phyloP scores from a whole-genome alignment of 2,888 invertebrate genomes.

The Euplagia quadripunctaria region DNA sequence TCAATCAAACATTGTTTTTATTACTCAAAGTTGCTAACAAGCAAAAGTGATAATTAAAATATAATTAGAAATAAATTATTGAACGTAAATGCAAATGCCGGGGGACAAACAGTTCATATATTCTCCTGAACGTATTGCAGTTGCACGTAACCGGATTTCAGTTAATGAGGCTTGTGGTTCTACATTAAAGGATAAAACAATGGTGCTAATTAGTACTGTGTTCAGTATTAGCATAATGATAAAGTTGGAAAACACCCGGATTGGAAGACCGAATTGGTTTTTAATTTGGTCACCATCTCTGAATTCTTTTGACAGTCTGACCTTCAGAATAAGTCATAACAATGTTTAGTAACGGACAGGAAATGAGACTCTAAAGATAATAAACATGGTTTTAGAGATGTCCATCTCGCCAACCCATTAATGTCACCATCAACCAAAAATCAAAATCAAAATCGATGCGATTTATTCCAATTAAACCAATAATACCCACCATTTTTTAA shows the following conservation, averaged over 20 bases:
- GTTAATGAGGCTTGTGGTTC: slow-evolving; percentile 54
- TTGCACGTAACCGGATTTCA: slow-evolving; percentile 44
- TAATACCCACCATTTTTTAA: too few relatives aligned
- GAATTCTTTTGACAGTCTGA: neutral
- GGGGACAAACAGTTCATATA: slow-evolving; percentile 48
- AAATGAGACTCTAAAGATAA: too few relatives aligned
- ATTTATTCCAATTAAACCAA: too few relatives aligned
- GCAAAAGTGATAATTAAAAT: slow-evolving; percentile 17
- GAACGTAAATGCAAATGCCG: slow-evolving; percentile 21
- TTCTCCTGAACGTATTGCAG: slow-evolving; percentile 38
- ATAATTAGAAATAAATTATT: slow-evolving; percentile 21
- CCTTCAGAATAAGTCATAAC: neutral
- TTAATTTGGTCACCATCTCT: too few relatives aligned
- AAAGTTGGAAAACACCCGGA: slow-evolving; percentile 5
- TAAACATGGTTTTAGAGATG: too few relatives aligned
- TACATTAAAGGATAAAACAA: slow-evolving; percentile 44
- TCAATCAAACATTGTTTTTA: neutral
- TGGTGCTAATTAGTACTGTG: slow-evolving; percentile 10
- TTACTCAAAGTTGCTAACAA: neutral
- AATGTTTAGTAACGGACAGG: too few relatives aligned
- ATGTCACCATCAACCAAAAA: too few relatives aligned
- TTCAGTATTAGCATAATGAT: slow-evolving; percentile 11
- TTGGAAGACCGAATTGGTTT: too few relatives aligned
- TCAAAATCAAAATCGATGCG: too few relatives aligned
- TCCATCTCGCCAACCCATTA: too few relatives aligned